A percentile compares a stretch with the other conserved stretches of the same genome.
phyloP scores from a whole-genome alignment of 2,113 vertebrate species.

The Puma concolor region DNA sequence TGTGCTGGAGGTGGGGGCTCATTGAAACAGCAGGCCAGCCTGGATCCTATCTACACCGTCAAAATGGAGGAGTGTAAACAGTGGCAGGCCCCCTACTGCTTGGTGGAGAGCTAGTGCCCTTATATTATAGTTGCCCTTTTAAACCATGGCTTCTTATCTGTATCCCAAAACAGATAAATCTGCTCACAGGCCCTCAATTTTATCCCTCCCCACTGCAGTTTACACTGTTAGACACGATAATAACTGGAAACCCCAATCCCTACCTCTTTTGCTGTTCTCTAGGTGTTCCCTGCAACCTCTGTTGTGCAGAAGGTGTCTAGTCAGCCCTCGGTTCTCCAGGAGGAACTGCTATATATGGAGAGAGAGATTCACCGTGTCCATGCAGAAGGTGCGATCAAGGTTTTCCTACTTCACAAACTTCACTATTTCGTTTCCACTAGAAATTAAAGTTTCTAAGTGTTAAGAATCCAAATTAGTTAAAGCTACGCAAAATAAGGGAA shows the following conservation, averaged over 20 bases:
- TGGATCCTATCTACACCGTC: background rate
- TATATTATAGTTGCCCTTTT: no score
- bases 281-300: background rate
- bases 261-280: background rate
- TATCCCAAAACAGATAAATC: background rate
- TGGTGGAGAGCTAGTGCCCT: background rate
- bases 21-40: background rate
- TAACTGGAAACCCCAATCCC: no score
- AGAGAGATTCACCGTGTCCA: no score
- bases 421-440: no score
- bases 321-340: background rate
- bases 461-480: background rate
- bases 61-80: background rate
- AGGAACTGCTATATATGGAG: no score
- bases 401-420: background rate
- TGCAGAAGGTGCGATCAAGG: background rate
- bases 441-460: no score
- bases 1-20: background rate
- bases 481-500: background rate
- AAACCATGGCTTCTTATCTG: no score
- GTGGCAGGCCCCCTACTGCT: background rate
- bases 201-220: background rate
- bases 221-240: background rate
- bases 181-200: background rate
- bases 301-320: background rate